These are phyloP conservation scores for Prolemur simus DNA, from an alignment of 2,113 vertebrate species.

Conservation along the genomic window DNA sequence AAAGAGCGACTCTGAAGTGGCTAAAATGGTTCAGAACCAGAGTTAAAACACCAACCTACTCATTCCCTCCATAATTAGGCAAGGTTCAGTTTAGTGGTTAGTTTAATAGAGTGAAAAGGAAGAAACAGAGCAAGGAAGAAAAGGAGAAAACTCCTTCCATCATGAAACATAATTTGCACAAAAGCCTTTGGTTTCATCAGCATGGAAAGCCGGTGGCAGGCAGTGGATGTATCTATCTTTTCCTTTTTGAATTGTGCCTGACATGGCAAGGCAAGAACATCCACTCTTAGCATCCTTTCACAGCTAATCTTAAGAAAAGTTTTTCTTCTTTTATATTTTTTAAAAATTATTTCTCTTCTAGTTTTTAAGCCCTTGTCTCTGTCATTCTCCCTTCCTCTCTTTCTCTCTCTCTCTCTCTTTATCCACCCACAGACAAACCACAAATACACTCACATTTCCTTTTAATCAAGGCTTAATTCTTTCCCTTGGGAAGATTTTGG, in stretches of 20 bases:
- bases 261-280: background rate
- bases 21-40: background rate
- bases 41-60: background rate
- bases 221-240: background rate
- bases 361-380: background rate
- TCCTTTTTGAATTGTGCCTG: background rate
- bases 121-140: background rate
- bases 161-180: background rate
- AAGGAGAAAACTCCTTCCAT: background rate
- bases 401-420: too few species aligned
- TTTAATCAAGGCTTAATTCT: background rate
- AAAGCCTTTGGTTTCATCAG: background rate
- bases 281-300: background rate
- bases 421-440: accelerated
- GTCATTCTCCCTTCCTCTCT: background rate
- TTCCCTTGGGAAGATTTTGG: background rate
- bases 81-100: background rate
- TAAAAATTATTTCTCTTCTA: background rate
- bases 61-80: background rate
- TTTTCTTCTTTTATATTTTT: background rate
- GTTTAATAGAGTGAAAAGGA: background rate
- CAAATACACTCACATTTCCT: background rate
- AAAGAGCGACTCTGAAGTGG: background rate
- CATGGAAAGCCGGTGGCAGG: background rate
- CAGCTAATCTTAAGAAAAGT: background rate